Conservation (phyloP, 2,797 vertebrate species). For the Muscicapa comitata region DNA sequence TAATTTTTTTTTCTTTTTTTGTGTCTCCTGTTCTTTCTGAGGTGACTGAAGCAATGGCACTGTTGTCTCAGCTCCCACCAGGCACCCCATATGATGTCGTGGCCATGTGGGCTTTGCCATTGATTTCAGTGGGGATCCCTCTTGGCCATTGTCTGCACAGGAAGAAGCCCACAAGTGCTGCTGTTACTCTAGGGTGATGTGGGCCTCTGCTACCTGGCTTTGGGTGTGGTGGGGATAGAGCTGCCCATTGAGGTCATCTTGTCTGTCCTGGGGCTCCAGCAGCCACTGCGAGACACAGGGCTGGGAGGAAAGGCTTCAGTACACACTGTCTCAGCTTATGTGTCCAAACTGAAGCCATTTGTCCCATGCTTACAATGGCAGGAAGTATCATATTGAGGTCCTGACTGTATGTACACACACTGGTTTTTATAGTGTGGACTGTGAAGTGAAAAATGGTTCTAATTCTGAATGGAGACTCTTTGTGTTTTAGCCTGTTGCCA, state of each 20-base stretch:
- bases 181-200: fast-evolving
- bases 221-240: neutral
- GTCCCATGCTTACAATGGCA: neutral
- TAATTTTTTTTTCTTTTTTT: neutral
- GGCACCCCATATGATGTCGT: fast-evolving
- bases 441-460: neutral
- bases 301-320: neutral
- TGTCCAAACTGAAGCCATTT: neutral
- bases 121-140: neutral
- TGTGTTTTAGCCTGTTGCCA: neutral
- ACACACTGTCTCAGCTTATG: neutral
- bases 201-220: neutral
- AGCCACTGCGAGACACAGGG: neutral
- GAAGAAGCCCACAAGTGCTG: neutral
- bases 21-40: neutral
- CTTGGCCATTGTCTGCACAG: neutral
- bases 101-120: neutral
- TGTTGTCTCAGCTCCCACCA: neutral
- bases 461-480: neutral
- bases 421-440: neutral
- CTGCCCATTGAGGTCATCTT: neutral
- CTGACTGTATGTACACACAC: neutral
- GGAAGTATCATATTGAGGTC: neutral
- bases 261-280: neutral
- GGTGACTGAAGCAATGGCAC: neutral